These are phyloP conservation scores for Pygoscelis antarcticus DNA, from an alignment of 2,113 vertebrate species.

Conservation along the genomic window DNA sequence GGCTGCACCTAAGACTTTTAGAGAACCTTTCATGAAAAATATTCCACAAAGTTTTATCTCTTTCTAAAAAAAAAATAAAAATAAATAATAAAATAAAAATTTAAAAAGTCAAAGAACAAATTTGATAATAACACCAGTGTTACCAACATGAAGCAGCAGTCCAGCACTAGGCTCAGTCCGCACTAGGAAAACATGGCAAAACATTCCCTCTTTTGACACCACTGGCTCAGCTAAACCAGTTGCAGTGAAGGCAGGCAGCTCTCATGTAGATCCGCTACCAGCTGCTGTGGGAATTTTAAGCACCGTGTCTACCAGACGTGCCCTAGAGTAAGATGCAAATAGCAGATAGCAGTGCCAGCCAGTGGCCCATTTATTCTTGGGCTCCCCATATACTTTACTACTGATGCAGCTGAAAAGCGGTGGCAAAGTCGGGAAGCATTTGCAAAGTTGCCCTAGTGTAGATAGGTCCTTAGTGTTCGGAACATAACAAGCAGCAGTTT, in stretches of 20 bases:
- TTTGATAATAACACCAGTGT: constrained; percentile 75
- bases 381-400: not conserved
- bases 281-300: not conserved
- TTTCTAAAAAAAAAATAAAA: not conserved
- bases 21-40: constrained; percentile 75
- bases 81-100: constrained; percentile 10
- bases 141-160: constrained; percentile 69
- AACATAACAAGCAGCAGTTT: constrained; percentile 61
- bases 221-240: constrained; percentile 36
- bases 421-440: constrained; percentile 18
- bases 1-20: constrained; percentile 72
- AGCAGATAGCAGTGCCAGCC: not conserved
- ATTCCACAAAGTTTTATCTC: constrained; percentile 68
- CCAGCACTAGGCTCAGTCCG: constrained; percentile 3
- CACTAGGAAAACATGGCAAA: constrained; percentile 23
- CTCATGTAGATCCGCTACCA: not conserved
- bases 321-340: not conserved
- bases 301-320: not conserved
- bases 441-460: constrained; percentile 6
- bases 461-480: not conserved
- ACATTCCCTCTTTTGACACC: constrained; percentile 9
- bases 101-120: constrained; percentile 70
- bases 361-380: not conserved
- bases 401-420: constrained; percentile 20
- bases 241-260: not conserved